These are phyloP conservation scores for Brachyhypopomus gauderio DNA, from an alignment of 2,113 vertebrate genomes.

Conservation along the genomic window DNA sequence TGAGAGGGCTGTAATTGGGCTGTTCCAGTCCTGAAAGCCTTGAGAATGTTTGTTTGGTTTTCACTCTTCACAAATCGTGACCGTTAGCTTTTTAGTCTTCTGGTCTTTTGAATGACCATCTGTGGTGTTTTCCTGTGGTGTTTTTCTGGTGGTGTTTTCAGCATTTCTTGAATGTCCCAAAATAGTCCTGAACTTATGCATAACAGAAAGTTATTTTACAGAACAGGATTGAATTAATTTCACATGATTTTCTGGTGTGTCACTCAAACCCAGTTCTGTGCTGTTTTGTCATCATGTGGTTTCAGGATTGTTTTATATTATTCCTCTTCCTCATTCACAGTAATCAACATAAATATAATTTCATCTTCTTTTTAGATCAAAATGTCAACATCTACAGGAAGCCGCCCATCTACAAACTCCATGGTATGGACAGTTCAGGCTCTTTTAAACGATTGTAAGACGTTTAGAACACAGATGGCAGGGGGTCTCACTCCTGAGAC, in stretches of 20 bases:
- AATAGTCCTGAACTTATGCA: too few species aligned
- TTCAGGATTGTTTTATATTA: not conserved
- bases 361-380: constrained; percentile 80
- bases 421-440: constrained; percentile 78
- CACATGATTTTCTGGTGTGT: too few species aligned
- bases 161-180: too few species aligned
- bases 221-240: too few species aligned
- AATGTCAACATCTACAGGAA: constrained; percentile 94
- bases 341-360: not conserved
- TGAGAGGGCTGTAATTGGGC: too few species aligned
- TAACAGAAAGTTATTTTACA: too few species aligned
- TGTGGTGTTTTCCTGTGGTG: not conserved
- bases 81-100: not conserved
- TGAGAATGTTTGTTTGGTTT: not conserved
- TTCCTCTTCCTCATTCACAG: not conserved
- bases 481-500: not conserved
- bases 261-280: too few species aligned
- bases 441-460: not conserved
- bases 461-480: not conserved
- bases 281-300: not conserved
- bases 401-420: constrained; percentile 95
- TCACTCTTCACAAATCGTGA: not conserved
- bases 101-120: not conserved
- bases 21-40: not conserved
- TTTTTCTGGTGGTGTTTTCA: too few species aligned